Conservation (phyloP, 2,797 vertebrate species). For the Cuniculus paca region DNA sequence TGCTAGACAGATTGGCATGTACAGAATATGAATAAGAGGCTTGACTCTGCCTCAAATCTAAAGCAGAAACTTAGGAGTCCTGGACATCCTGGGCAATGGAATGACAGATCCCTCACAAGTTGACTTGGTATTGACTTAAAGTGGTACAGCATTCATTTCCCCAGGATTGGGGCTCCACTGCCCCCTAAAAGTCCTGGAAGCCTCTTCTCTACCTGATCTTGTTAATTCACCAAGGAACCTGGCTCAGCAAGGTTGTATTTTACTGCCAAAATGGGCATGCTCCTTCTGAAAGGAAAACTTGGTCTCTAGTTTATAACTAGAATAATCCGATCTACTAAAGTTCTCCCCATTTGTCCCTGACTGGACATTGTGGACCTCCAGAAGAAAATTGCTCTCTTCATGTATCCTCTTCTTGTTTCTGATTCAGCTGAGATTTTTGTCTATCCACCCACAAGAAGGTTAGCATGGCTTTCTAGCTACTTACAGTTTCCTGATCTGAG, state of each 20-base stretch:
- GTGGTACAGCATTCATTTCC: no score
- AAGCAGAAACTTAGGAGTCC: background rate
- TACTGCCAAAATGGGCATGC: background rate
- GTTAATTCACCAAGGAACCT: background rate
- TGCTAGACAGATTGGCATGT: accelerated
- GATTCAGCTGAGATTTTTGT: background rate
- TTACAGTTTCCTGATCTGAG: constrained; percentile 2
- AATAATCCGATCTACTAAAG: background rate
- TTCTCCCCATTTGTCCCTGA: background rate
- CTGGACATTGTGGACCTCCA: background rate
- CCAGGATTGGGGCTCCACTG: background rate
- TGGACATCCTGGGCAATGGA: accelerated
- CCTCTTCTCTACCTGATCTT: background rate
- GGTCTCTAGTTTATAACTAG: background rate
- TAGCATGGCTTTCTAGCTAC: background rate
- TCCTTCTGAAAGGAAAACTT: background rate
- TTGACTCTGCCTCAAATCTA: background rate
- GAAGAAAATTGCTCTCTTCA: background rate
- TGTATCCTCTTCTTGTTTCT: background rate
- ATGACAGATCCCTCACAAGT: background rate
- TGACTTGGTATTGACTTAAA: background rate
- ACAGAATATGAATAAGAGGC: background rate
- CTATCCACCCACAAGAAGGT: background rate
- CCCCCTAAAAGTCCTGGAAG: background rate
- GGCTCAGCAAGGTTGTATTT: background rate